phyloP scores from a whole-genome alignment of 2,888 invertebrate species.

The Rugalucina vietnamica region DNA sequence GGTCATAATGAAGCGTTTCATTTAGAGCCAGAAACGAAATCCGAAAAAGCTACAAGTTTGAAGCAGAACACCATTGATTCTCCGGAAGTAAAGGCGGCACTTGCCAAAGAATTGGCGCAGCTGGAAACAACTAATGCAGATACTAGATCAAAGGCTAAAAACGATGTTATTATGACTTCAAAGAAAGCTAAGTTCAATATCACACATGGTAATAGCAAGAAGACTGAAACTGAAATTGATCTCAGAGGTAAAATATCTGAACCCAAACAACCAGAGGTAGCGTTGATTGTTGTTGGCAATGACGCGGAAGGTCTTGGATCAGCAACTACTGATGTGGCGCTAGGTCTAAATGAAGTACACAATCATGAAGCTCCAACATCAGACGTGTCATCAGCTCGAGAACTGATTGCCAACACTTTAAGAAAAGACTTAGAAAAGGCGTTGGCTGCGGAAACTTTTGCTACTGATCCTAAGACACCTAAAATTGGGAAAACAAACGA shows the following conservation, averaged over 20 bases:
- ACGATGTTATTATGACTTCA: background rate
- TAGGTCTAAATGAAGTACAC: background rate
- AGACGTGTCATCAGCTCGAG: background rate
- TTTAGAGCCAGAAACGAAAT: too few relatives aligned
- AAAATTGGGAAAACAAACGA: too few relatives aligned
- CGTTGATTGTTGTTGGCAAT: background rate
- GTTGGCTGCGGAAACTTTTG: too few relatives aligned
- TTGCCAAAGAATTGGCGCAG: too few relatives aligned
- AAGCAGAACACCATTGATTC: too few relatives aligned
- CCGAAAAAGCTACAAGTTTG: too few relatives aligned
- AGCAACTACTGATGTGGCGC: background rate
- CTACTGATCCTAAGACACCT: too few relatives aligned
- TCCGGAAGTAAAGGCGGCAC: too few relatives aligned
- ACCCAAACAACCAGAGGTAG: background rate
- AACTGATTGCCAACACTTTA: background rate
- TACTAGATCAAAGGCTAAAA: too few relatives aligned
- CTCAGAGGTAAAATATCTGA: background rate
- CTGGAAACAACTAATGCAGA: too few relatives aligned
- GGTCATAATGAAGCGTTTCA: too few relatives aligned
- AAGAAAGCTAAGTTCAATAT: slow-evolving; percentile 4
- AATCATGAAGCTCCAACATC: background rate
- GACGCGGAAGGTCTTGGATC: background rate
- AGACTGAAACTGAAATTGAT: background rate
- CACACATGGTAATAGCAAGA: background rate
- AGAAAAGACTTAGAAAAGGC: background rate